A percentile compares a stretch with the other conserved stretches of the same genome.
phyloP scores from a whole-genome alignment of 1,140 invertebrate species.

The Atta texana region DNA sequence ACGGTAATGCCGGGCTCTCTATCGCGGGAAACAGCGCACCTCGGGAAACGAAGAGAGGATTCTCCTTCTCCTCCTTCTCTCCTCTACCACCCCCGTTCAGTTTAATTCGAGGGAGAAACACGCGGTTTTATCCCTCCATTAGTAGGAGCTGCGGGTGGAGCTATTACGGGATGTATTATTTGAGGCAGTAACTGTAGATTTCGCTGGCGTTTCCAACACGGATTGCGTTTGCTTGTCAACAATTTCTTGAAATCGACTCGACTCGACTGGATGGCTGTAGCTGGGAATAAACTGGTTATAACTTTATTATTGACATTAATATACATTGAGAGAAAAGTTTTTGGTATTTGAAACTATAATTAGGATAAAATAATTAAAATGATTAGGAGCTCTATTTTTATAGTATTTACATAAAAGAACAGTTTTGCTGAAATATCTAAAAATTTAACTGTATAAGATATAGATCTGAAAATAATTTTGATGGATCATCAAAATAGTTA shows the following conservation, averaged over 20 bases:
- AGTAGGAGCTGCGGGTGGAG: constrained; percentile 7
- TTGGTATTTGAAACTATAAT: too few relatives aligned
- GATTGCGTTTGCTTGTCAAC: constrained; percentile 21
- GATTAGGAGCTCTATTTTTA: too few relatives aligned
- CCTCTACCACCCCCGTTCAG: not conserved
- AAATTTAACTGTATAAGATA: too few relatives aligned
- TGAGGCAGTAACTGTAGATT: constrained; percentile 20
- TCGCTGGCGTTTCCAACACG: constrained; percentile 19
- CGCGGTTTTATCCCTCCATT: constrained; percentile 59
- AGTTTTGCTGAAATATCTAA: too few relatives aligned
- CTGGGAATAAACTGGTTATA: not conserved
- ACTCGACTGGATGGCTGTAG: not conserved
- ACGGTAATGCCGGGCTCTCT: constrained; percentile 68
- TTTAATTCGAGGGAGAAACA: constrained; percentile 48
- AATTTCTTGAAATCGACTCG: constrained; percentile 35
- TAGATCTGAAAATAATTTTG: too few relatives aligned
- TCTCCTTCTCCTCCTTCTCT: not conserved
- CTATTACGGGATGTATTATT: constrained; percentile 46
- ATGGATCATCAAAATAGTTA: too few relatives aligned
- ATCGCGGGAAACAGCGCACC: constrained; percentile 58
- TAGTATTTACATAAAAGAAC: too few relatives aligned
- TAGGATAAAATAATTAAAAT: too few relatives aligned
- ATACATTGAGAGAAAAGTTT: not conserved
- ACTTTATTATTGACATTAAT: not conserved
- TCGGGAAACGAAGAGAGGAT: constrained; percentile 31